phyloP scores from a whole-genome alignment of 2,797 vertebrate species.

The Microctenopoma steveboyesi region DNA sequence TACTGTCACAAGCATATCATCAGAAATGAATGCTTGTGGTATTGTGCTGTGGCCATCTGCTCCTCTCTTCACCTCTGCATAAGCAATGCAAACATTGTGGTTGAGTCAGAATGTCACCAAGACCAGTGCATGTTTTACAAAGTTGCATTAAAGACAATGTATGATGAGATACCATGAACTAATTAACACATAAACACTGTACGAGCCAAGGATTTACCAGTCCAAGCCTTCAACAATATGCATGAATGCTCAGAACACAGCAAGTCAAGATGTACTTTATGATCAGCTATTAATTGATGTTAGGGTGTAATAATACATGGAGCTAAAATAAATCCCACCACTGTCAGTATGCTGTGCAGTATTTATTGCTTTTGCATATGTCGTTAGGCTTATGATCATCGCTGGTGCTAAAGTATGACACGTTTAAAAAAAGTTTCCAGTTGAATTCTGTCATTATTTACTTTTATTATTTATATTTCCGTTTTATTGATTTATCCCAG shows the following conservation, averaged over 20 bases:
- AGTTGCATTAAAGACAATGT: constrained; percentile 32
- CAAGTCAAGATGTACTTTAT: not conserved
- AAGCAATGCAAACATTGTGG: constrained; percentile 57
- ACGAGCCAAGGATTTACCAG: not conserved
- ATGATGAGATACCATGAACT: constrained; percentile 22
- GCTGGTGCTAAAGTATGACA: no score
- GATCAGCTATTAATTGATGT: not conserved
- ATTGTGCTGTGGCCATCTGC: constrained; percentile 51
- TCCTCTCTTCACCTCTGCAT: constrained; percentile 59
- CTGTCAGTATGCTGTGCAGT: constrained; percentile 4
- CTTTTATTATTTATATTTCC: no score
- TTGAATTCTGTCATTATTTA: constrained; percentile 9
- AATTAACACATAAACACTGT: constrained; percentile 9
- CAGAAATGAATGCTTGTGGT: constrained; percentile 8
- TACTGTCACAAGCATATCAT: constrained; percentile 8
- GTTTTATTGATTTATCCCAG: constrained; percentile 3
- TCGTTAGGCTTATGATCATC: not conserved
- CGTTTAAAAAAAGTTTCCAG: no score
- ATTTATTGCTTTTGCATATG: not conserved
- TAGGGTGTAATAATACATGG: constrained; percentile 5
- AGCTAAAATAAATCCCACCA: not conserved
- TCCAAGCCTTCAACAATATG: not conserved
- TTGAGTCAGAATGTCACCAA: constrained; percentile 14
- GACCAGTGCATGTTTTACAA: constrained; percentile 28
- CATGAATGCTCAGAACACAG: not conserved